Conservation (phyloP, 2,888 invertebrate genomes). For the Heliconius aoede region DNA sequence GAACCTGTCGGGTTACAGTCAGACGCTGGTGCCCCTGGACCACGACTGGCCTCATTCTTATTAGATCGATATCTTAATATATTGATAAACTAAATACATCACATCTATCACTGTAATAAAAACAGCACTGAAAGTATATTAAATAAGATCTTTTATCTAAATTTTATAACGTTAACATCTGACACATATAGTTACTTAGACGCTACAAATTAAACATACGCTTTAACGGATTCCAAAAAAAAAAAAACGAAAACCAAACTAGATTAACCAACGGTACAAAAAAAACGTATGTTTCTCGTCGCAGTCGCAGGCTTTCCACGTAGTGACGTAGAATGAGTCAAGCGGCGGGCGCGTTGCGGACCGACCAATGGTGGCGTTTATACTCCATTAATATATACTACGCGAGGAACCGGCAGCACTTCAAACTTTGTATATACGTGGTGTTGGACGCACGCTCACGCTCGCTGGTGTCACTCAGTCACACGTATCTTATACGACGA, state of each 20-base stretch:
- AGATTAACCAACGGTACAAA: constrained; percentile 47
- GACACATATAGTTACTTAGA: neutral
- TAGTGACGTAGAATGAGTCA: constrained; percentile 65
- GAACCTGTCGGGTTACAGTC: too few relatives aligned
- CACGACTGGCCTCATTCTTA: too few relatives aligned
- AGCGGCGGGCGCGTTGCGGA: constrained; percentile 70
- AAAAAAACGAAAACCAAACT: constrained; percentile 34
- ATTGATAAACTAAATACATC: neutral
- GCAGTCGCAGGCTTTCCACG: constrained; percentile 66
- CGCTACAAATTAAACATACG: constrained; percentile 16
- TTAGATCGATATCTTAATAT: neutral
- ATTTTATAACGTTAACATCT: neutral
- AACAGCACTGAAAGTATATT: neutral
- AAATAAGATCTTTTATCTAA: neutral
- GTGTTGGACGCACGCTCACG: constrained; percentile 64
- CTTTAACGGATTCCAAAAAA: constrained; percentile 38
- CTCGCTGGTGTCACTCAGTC: constrained; percentile 46
- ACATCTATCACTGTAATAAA: constrained; percentile 1
- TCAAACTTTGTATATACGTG: constrained; percentile 67
- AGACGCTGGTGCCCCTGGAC: too few relatives aligned
- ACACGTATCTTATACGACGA: constrained; percentile 48
- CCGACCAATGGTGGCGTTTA: constrained; percentile 62
- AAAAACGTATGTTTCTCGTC: constrained; percentile 44
- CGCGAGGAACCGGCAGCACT: constrained; percentile 58
- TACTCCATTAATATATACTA: constrained; percentile 68